These are phyloP conservation scores for Procapra przewalskii DNA, from an alignment of 2,113 vertebrate genomes.

Conservation along the genomic window DNA sequence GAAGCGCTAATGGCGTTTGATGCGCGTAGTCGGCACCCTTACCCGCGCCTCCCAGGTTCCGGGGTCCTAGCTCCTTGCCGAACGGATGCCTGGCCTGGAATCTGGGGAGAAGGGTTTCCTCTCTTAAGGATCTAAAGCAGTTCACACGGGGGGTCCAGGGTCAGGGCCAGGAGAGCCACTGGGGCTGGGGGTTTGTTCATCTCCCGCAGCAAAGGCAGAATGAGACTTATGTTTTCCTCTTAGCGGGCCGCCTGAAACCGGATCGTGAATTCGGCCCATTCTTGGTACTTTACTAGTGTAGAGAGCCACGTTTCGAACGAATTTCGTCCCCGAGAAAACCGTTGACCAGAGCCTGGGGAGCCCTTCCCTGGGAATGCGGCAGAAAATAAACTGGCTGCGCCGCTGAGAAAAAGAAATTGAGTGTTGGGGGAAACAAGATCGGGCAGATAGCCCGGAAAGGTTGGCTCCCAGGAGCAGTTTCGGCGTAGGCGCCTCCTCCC, in stretches of 20 bases:
- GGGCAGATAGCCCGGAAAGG: conserved; percentile 16
- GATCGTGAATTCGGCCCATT: not conserved
- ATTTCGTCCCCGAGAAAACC: not conserved
- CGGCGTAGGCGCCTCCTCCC: not conserved
- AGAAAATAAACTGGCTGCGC: conserved; percentile 15
- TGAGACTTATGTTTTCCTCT: not conserved
- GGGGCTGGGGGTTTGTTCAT: not conserved
- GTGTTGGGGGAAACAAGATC: conserved; percentile 36
- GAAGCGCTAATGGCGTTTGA: not conserved
- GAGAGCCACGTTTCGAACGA: conserved; percentile 65
- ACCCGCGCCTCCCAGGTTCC: not conserved
- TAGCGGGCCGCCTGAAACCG: not conserved
- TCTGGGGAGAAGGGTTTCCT: not conserved
- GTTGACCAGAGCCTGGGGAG: not conserved
- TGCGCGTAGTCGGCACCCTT: not conserved
- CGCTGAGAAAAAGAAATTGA: not conserved
- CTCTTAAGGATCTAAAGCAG: not conserved
- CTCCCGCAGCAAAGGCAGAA: not conserved
- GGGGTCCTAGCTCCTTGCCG: not conserved
- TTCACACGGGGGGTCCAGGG: not conserved
- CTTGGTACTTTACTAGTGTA: not conserved
- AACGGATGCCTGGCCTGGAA: not conserved
- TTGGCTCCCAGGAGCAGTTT: not conserved
- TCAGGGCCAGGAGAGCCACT: not conserved
- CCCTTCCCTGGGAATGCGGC: not conserved